A percentile compares a stretch with the other conserved stretches of the same genome.
These are phyloP conservation scores for Phenganax subtilis DNA, from an alignment of 92 coral and sea anemone genomes.

Conservation along the genomic window DNA sequence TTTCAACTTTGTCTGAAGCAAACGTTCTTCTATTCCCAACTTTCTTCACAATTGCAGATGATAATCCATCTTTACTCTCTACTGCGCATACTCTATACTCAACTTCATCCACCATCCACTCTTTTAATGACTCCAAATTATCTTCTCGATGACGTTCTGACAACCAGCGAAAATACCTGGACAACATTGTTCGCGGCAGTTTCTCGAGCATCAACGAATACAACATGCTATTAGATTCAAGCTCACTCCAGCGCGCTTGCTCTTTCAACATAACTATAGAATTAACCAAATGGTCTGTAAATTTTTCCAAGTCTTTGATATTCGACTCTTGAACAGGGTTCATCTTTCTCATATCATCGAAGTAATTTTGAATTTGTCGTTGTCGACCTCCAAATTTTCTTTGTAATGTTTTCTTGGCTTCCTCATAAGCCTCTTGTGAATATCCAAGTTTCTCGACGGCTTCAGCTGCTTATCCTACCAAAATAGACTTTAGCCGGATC, in stretches of 20 bases:
- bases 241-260: slow-evolving; percentile 17
- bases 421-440: slow-evolving; percentile 40
- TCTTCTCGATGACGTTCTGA: slow-evolving; percentile 10
- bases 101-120: slow-evolving; percentile 46
- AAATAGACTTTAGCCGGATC: slow-evolving; percentile 14
- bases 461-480: slow-evolving; percentile 32
- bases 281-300: slow-evolving; percentile 23
- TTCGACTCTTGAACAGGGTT: slow-evolving; percentile 8
- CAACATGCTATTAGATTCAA: slow-evolving; percentile 35
- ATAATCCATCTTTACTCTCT: slow-evolving; percentile 14
- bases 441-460: slow-evolving; percentile 19
- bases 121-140: slow-evolving; percentile 24
- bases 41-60: background rate
- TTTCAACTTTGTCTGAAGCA: too few species aligned
- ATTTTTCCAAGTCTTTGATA: slow-evolving; percentile 36
- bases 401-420: slow-evolving; percentile 32
- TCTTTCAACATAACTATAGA: slow-evolving; percentile 34
- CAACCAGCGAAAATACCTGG: slow-evolving; percentile 37
- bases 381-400: slow-evolving; percentile 32
- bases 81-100: slow-evolving; percentile 33
- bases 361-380: slow-evolving; percentile 39
- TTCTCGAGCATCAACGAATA: slow-evolving; percentile 40
- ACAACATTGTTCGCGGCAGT: slow-evolving; percentile 33
- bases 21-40: too few species aligned
- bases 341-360: slow-evolving; percentile 26